Evolutionary conservation across 2,797 vertebrate genomes (phyloP).

Genomic region (Poecilia velifera): DNA sequence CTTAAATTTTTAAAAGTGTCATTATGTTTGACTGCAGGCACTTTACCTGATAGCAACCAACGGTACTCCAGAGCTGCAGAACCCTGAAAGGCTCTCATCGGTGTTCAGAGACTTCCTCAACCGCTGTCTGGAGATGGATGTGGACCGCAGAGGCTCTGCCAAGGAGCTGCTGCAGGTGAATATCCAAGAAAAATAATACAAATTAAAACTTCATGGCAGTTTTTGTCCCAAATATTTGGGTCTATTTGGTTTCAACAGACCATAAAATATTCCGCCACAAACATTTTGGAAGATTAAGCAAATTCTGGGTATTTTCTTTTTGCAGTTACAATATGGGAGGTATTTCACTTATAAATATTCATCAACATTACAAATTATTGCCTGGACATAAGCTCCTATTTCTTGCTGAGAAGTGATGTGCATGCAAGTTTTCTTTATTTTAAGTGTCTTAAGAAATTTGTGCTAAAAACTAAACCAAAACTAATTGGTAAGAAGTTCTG

Average conservation of each 20-base stretch:
- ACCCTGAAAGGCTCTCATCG: slow-evolving; percentile 95
- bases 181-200: neutral
- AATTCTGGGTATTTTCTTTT: neutral
- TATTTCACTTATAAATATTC: too few relatives aligned
- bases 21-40: slow-evolving; percentile 77
- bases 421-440: too few relatives aligned
- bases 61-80: slow-evolving; percentile 97
- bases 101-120: slow-evolving; percentile 98
- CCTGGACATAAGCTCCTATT: too few relatives aligned
- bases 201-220: too few relatives aligned
- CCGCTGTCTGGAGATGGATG: slow-evolving; percentile 98
- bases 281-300: neutral
- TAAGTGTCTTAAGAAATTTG: too few relatives aligned
- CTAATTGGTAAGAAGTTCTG: too few relatives aligned
- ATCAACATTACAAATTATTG: too few relatives aligned
- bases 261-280: neutral
- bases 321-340: neutral
- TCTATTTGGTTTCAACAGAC: neutral
- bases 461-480: too few relatives aligned
- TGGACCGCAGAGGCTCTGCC: slow-evolving; percentile 96
- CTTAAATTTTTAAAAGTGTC: neutral
- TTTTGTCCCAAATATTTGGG: neutral
- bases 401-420: too few relatives aligned
- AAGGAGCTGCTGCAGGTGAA: slow-evolving; percentile 95
- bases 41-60: slow-evolving; percentile 99